phyloP scores from a whole-genome alignment of 2,888 invertebrate genomes.

The Xanthorhoe spadicearia region DNA sequence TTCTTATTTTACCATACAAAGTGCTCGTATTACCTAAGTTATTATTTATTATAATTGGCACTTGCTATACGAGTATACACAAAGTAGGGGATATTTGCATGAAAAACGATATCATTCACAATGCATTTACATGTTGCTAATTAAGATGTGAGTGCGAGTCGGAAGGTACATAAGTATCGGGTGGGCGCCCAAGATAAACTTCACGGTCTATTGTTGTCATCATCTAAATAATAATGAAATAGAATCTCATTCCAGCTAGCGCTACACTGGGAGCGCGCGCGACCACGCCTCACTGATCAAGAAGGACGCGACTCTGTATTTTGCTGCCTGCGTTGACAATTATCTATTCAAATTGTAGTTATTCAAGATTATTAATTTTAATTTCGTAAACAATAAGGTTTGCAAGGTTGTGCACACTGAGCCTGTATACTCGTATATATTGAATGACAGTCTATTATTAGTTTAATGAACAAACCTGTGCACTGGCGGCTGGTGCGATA shows the following conservation, averaged over 20 bases:
- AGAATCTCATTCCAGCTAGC: not conserved
- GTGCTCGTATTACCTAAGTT: too few species aligned
- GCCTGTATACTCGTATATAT: not conserved
- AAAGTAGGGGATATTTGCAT: not conserved
- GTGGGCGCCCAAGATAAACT: too few species aligned
- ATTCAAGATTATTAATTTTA: conserved; percentile 1
- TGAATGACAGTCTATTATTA: conserved; percentile 5
- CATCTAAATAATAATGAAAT: too few species aligned
- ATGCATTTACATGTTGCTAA: too few species aligned
- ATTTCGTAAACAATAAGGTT: not conserved
- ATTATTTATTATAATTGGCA: too few species aligned
- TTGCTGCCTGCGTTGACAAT: conserved; percentile 14
- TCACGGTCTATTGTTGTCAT: too few species aligned
- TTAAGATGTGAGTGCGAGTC: too few species aligned
- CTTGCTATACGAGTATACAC: too few species aligned
- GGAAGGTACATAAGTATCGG: too few species aligned
- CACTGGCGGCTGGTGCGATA: conserved; percentile 79
- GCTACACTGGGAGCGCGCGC: conserved; percentile 2
- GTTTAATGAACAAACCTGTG: conserved; percentile 65
- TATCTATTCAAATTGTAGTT: conserved; percentile 7
- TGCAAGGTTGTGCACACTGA: not conserved
- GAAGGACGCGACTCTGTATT: conserved; percentile 36
- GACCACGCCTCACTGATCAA: conserved; percentile 35
- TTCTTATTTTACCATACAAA: too few species aligned
- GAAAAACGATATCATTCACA: too few species aligned